Percentiles rank a stretch among this genome's conserved stretches.
phyloP scores from a whole-genome alignment of 2,797 vertebrate species.

The Hippocampus kuda region DNA sequence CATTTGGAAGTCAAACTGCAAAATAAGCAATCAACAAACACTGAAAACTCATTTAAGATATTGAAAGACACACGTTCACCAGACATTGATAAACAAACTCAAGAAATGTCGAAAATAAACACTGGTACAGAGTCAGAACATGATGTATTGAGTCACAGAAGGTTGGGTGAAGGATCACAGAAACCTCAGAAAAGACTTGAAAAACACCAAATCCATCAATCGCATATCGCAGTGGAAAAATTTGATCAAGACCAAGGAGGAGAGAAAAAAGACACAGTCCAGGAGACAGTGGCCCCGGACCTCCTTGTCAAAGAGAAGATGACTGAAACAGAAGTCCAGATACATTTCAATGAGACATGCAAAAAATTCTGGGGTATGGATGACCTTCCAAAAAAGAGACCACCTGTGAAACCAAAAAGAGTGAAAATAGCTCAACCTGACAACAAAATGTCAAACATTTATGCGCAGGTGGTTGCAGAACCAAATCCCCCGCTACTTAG shows the following conservation, averaged over 20 bases:
- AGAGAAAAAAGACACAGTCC: constrained; percentile 20
- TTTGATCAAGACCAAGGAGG: background rate
- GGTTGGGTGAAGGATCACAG: constrained; percentile 14
- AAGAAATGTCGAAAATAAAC: background rate
- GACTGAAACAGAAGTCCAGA: constrained; percentile 26
- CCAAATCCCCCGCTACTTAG: background rate
- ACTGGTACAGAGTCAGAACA: background rate
- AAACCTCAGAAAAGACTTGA: constrained; percentile 41
- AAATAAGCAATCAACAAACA: constrained; percentile 35
- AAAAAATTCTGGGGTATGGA: constrained; percentile 52
- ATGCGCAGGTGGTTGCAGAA: constrained; percentile 8
- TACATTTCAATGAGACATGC: constrained; percentile 47
- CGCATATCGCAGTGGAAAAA: constrained; percentile 6
- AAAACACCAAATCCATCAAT: constrained; percentile 7
- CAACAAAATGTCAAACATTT: constrained; percentile 15
- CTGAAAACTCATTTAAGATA: background rate
- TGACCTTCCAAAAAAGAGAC: constrained; percentile 22
- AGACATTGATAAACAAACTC: background rate
- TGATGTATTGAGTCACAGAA: constrained; percentile 7
- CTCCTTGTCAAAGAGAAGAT: constrained; percentile 18
- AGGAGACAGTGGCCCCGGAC: constrained; percentile 26
- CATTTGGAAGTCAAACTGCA: constrained; percentile 59
- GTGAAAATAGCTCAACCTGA: constrained; percentile 50
- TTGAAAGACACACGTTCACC: background rate
- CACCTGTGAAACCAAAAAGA: constrained; percentile 64